Evolutionary conservation across 2,797 vertebrate species (phyloP).

Genomic region (Tenualosa thibaudeaui): DNA sequence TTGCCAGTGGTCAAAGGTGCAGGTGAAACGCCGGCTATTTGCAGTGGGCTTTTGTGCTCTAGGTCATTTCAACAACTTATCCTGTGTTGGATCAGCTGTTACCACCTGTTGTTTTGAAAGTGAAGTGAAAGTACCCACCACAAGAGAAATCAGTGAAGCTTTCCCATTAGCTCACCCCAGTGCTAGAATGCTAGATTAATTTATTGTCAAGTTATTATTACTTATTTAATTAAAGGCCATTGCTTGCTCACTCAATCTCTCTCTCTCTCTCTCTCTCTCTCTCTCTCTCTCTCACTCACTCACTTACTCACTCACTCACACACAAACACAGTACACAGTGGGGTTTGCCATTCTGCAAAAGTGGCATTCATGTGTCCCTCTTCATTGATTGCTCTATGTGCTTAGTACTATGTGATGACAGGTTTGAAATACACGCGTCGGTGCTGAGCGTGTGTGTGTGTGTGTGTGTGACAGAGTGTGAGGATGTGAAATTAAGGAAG

Average conservation of each 20-base stretch:
- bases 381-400: neutral
- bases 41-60: conserved; percentile 8
- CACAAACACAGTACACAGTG: neutral
- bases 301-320: neutral
- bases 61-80: neutral
- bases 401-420: neutral
- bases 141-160: neutral
- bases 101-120: neutral
- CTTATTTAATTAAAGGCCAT: no score
- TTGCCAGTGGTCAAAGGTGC: neutral
- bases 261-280: neutral
- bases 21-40: neutral
- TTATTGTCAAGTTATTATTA: neutral
- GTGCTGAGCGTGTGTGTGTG: conserved; percentile 16
- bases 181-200: neutral
- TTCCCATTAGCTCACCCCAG: neutral
- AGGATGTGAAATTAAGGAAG: no score
- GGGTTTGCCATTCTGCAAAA: conserved; percentile 14
- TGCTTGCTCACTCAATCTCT: neutral
- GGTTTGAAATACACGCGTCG: neutral
- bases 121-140: neutral
- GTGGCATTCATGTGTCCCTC: neutral
- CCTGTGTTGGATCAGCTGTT: neutral
- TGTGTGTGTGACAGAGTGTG: conserved; percentile 23
- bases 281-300: neutral